These are phyloP conservation scores for Linyphia triangularis DNA, from an alignment of 2,888 invertebrate genomes.

Conservation along the genomic window DNA sequence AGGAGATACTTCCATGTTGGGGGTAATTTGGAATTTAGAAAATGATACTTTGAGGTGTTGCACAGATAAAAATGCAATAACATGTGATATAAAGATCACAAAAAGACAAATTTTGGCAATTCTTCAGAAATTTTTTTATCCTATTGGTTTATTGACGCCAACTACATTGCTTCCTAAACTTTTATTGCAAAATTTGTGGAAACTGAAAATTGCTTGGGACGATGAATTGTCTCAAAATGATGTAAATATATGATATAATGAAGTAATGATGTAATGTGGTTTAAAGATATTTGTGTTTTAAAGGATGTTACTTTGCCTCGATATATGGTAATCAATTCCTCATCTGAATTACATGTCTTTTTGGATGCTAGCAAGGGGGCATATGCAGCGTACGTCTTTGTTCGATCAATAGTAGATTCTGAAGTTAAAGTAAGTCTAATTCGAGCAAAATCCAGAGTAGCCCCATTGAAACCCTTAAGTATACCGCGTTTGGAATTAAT, in stretches of 20 bases:
- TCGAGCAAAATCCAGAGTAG: not conserved
- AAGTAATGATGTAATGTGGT: not conserved
- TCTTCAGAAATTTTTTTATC: conserved; percentile 14
- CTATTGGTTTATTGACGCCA: not conserved
- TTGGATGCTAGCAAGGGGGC: not conserved
- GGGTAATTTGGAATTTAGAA: conserved; percentile 8
- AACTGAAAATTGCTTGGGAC: conserved; percentile 3
- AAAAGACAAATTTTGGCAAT: conserved; percentile 18
- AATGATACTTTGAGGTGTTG: conserved; percentile 1
- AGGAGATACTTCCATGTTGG: conserved; percentile 7
- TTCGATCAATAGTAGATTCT: not conserved
- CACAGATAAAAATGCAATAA: not conserved
- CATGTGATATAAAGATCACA: not conserved
- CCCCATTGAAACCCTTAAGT: not conserved
- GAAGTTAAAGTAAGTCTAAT: not conserved
- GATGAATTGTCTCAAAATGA: not conserved
- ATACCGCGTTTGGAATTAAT: not conserved
- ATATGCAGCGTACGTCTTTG: not conserved
- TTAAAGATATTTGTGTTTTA: not conserved
- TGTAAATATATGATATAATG: not conserved
- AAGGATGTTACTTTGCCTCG: too few species aligned
- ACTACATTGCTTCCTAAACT: conserved; percentile 1
- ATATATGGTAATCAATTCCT: too few species aligned
- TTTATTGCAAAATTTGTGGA: not conserved
- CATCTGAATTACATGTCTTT: not conserved